Evolutionary conservation across 1,140 invertebrate genomes (phyloP).

Genomic region (Dendroctonus valens): DNA sequence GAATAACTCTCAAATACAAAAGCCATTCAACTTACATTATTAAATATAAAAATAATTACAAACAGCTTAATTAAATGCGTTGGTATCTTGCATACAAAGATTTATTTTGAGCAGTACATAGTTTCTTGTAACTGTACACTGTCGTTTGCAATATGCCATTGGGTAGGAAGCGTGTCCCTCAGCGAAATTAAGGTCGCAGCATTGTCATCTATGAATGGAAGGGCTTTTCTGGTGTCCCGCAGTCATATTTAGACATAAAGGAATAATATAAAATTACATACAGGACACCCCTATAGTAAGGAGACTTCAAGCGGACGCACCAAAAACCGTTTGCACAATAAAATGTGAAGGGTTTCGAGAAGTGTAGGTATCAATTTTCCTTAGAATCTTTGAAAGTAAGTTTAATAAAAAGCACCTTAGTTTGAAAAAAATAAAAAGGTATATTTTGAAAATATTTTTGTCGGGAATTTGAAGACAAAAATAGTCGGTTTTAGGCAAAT

Average conservation of each 20-base stretch:
- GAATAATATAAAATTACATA: constrained; percentile 20
- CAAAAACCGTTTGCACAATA: background rate
- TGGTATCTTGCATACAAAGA: background rate
- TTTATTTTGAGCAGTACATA: background rate
- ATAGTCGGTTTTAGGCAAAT: no score
- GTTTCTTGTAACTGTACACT: background rate
- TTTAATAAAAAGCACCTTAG: background rate
- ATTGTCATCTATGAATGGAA: constrained; percentile 22
- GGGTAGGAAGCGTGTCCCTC: constrained; percentile 14
- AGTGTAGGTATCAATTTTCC: background rate
- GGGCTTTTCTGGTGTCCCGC: constrained; percentile 13
- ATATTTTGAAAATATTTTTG: background rate
- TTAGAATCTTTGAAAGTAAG: background rate
- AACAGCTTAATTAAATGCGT: no score
- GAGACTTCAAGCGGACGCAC: background rate
- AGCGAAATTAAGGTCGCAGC: constrained; percentile 18
- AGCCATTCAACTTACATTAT: no score
- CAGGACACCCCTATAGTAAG: constrained; percentile 1
- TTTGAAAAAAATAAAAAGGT: background rate
- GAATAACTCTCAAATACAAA: no score
- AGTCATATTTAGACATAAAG: constrained; percentile 20
- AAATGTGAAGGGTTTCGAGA: background rate
- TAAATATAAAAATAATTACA: no score
- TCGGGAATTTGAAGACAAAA: no score
- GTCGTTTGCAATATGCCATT: background rate